Conservation (phyloP, 1,140 invertebrate genomes). For the Cryptotermes secundus region DNA sequence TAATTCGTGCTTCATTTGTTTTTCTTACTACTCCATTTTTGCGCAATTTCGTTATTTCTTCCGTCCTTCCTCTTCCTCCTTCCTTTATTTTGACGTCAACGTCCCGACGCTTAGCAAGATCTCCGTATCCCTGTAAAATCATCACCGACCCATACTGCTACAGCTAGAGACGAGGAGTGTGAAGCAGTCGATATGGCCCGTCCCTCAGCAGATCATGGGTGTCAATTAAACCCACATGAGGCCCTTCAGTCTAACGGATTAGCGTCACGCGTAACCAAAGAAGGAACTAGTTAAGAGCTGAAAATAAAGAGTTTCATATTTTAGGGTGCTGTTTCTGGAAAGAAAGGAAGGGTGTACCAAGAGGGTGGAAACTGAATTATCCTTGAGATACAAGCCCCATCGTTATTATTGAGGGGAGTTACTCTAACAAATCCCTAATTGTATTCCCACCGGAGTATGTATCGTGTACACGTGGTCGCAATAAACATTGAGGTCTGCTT, state of each 20-base stretch:
- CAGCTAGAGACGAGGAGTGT: too few relatives aligned
- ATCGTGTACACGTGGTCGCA: not conserved
- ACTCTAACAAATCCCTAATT: conserved; percentile 9
- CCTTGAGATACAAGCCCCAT: not conserved
- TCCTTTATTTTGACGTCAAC: too few relatives aligned
- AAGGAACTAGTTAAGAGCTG: not conserved
- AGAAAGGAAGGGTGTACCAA: not conserved
- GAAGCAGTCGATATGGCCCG: not conserved
- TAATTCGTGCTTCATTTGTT: too few relatives aligned
- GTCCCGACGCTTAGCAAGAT: too few relatives aligned
- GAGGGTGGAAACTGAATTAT: conserved; percentile 13
- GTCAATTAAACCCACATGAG: not conserved
- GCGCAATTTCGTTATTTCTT: too few relatives aligned
- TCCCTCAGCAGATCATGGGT: not conserved
- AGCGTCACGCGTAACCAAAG: not conserved
- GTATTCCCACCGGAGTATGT: not conserved
- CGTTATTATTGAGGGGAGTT: not conserved
- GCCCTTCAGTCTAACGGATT: not conserved
- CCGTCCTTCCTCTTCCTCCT: too few relatives aligned
- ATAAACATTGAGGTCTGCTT: not conserved
- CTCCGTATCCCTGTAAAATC: too few relatives aligned
- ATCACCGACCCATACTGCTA: too few relatives aligned
- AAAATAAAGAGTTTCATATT: conserved; percentile 19
- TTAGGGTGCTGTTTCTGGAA: not conserved
- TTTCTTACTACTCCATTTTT: too few relatives aligned